Evolutionary conservation across 2,888 invertebrate genomes (phyloP).

Genomic region (Tenthredo livida): DNA sequence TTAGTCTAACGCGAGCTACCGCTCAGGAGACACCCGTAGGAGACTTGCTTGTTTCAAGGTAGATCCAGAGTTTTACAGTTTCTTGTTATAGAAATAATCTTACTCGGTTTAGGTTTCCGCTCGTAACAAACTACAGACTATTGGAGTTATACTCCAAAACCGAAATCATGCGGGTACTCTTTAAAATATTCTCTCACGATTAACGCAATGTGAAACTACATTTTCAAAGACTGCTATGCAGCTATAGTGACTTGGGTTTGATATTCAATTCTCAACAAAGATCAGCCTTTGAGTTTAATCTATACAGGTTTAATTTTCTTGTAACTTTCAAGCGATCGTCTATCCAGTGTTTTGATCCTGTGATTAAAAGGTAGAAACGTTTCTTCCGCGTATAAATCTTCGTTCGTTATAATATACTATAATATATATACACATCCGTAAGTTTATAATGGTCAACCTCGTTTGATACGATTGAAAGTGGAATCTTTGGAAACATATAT

Average conservation of each 20-base stretch:
- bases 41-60: constrained; percentile 73
- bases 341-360: background rate
- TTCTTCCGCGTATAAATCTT: background rate
- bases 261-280: background rate
- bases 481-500: background rate
- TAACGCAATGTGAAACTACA: background rate
- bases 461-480: background rate
- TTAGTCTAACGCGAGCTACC: constrained; percentile 76
- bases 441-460: background rate
- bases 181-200: background rate
- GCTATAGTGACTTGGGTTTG: background rate
- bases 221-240: background rate
- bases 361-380: background rate
- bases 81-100: constrained; percentile 14
- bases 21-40: constrained; percentile 75
- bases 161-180: background rate
- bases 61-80: constrained; percentile 50
- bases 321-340: background rate
- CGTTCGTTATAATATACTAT: background rate
- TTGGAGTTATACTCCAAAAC: background rate
- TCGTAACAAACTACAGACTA: background rate
- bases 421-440: background rate
- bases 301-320: background rate
- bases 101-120: background rate
- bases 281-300: background rate